Percentiles rank a stretch among this genome's conserved stretches.
phyloP scores from a whole-genome alignment of 2,113 vertebrate species.

The Struthio camelus region DNA sequence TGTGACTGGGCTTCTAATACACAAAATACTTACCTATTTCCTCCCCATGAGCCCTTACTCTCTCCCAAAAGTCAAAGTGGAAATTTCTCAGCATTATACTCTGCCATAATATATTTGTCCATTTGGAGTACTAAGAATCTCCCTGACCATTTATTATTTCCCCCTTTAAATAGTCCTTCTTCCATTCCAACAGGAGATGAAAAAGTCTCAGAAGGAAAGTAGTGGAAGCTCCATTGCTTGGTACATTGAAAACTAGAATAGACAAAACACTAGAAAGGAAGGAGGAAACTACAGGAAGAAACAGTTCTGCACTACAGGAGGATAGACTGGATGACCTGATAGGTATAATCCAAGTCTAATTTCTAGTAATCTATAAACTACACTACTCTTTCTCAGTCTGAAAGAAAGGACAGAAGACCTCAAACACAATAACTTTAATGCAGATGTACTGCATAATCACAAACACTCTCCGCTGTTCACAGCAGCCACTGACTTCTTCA shows the following conservation, averaged over 20 bases:
- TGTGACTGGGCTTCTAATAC: not conserved
- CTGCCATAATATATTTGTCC: not conserved
- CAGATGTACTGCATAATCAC: not conserved
- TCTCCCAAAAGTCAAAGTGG: not conserved
- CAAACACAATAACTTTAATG: not conserved
- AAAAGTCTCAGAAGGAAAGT: not conserved
- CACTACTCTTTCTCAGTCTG: not conserved
- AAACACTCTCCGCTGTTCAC: not conserved
- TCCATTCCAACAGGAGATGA: not conserved
- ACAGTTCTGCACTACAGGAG: not conserved
- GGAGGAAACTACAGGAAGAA: not conserved
- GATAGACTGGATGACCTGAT: not conserved
- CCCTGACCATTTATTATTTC: not conserved
- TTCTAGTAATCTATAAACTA: not conserved
- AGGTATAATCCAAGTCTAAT: not conserved
- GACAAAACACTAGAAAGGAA: not conserved
- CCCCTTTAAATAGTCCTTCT: not conserved
- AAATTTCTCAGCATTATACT: not conserved
- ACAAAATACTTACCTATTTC: not conserved
- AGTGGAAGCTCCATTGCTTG: not conserved
- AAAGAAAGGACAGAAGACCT: not conserved
- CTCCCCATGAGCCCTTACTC: not conserved
- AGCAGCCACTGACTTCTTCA: constrained; percentile 25
- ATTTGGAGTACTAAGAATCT: not conserved
- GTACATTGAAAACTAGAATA: not conserved